Evolutionary conservation across 2,797 vertebrate species (phyloP).

Genomic region (Sebastes oblongus): DNA sequence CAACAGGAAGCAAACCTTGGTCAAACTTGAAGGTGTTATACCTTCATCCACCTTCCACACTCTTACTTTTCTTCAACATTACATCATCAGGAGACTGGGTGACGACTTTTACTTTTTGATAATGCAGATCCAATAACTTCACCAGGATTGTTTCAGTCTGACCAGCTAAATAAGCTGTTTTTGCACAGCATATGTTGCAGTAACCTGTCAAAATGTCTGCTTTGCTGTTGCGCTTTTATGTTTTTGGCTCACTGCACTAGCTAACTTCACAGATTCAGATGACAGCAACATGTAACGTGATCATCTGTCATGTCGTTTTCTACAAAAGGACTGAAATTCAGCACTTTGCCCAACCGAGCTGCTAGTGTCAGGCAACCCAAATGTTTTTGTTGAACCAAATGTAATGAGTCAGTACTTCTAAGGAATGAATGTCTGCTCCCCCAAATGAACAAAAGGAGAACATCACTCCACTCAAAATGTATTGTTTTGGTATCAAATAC

Average conservation of each 20-base stretch:
- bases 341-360: not conserved
- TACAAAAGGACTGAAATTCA: slow-evolving; percentile 10
- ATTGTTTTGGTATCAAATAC: not conserved
- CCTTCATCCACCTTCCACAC: not conserved
- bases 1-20: not conserved
- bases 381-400: not conserved
- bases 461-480: not conserved
- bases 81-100: not conserved
- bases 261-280: slow-evolving; percentile 30
- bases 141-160: not conserved
- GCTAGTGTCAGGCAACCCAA: not conserved
- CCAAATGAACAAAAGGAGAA: not conserved
- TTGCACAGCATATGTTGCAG: slow-evolving; percentile 21
- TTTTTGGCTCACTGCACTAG: slow-evolving; percentile 30
- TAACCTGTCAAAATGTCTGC: slow-evolving; percentile 42
- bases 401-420: slow-evolving; percentile 2
- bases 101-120: not conserved
- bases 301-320: slow-evolving; percentile 17
- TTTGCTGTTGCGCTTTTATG: slow-evolving; percentile 57
- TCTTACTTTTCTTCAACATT: too few relatives aligned
- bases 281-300: slow-evolving; percentile 32
- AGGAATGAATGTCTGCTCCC: not conserved
- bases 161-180: not conserved
- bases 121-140: not conserved
- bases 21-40: not conserved